Base-by-base conservation (phyloP, 2,888 invertebrate genomes). In the Adelognathus sp. region DNA sequence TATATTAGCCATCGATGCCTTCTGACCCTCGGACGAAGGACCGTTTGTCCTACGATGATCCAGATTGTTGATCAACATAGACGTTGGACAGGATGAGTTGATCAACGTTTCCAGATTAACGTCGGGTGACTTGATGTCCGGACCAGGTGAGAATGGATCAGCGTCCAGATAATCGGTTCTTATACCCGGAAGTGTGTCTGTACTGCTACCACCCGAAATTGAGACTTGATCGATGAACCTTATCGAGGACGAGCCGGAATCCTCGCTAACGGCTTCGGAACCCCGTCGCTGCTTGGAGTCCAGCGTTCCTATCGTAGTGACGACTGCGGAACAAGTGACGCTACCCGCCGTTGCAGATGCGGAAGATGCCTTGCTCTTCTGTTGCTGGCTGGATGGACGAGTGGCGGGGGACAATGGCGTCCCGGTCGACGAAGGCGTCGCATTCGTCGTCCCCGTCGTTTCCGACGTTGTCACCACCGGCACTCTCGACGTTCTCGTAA, bases 181-280 rank as follows among this genome's bases (percentile, higher is more conserved):
- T 24, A 90, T 88, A 9, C 89, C 91, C 0, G 91, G 91, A 2
- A 91, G 76, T 1, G 91, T 91, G 36, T 91, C 91, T 3, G 90
- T 91, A 74, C 91, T 91, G 64, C 89, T 90, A 52, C 88, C 86
- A 3, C 85, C 86, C 2, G 89, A 90, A n/a, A 89, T 86, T 11
- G 88, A 87, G 0, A 86, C 85, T 74, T 91, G 91, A 66, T 91
- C 91, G 78, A 91, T 91, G 84, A 87, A 91, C 29, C 85, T 87
- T 61, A 91, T 90, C 11, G 91, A 91, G 2, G 88, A 88, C 0
- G 86, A 85, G n/a, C 86, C 86, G 9, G 91, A 91, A 44, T 86
- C 87, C 33, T 91, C 90, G 82, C 90, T 90, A 5, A 84, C 84
- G 0, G 88, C 88, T 78, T 90, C 91, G 31, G 90, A 90, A n/a